Conservation (phyloP, 92 coral and sea anemone genomes). For the Paramuricea clavata region DNA sequence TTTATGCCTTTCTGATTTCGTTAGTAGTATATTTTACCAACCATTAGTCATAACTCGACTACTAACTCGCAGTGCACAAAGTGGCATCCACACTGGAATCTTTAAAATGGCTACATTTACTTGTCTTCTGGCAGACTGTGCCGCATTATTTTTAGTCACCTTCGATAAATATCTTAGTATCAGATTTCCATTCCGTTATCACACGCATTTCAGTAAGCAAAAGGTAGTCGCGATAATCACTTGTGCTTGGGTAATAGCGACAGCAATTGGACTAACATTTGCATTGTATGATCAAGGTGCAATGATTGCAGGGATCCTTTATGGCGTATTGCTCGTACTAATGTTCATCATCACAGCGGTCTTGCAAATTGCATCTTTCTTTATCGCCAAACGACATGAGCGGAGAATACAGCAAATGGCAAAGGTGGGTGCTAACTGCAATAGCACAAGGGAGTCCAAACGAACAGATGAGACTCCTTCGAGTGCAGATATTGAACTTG, state of each 20-base stretch:
- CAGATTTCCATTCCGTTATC: conserved; percentile 45
- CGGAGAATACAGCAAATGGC: background rate
- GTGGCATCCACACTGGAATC: background rate
- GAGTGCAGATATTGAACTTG: background rate
- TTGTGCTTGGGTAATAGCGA: background rate
- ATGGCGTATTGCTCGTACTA: background rate
- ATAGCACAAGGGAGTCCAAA: background rate
- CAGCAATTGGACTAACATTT: background rate
- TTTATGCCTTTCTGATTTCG: conserved; percentile 29
- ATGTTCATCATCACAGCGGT: background rate
- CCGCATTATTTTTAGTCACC: conserved; percentile 34
- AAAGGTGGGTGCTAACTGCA: background rate
- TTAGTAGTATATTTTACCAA: conserved; percentile 23
- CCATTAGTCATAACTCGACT: conserved; percentile 20
- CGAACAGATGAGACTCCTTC: too few species aligned
- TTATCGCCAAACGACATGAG: conserved; percentile 18
- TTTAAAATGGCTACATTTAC: background rate
- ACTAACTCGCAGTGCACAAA: background rate
- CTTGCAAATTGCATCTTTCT: conserved; percentile 23
- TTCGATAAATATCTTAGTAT: conserved; percentile 44
- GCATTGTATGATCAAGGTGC: background rate
- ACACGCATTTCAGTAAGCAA: background rate
- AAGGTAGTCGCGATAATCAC: background rate
- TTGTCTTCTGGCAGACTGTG: conserved; percentile 11
- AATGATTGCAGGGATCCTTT: background rate